phyloP scores from a whole-genome alignment of 2,888 invertebrate species.

The Tetropium fuscum region DNA sequence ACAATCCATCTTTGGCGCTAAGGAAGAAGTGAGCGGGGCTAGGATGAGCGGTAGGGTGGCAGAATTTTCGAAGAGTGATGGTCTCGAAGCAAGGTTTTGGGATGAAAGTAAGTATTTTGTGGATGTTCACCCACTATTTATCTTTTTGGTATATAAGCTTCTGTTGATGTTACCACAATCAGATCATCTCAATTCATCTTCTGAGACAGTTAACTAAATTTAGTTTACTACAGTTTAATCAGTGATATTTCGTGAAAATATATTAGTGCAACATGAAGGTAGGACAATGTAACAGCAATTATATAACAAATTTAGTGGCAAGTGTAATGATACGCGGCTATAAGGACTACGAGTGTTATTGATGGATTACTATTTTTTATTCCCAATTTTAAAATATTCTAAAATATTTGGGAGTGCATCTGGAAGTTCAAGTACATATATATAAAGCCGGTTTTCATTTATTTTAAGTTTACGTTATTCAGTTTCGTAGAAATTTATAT shows the following conservation, averaged over 20 bases:
- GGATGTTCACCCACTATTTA: conserved; percentile 59
- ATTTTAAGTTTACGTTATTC: too few relatives aligned
- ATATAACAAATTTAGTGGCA: not conserved
- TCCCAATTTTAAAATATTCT: not conserved
- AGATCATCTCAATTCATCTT: conserved; percentile 53
- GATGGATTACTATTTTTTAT: not conserved
- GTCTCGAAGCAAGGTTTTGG: conserved; percentile 58
- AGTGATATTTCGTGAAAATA: conserved; percentile 16
- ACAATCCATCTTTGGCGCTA: conserved; percentile 23
- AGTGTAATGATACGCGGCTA: not conserved
- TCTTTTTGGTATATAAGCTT: conserved; percentile 58
- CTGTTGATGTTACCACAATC: conserved; percentile 50
- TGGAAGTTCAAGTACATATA: too few relatives aligned
- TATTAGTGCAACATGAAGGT: conserved; percentile 44
- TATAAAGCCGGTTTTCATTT: too few relatives aligned
- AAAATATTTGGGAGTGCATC: too few relatives aligned
- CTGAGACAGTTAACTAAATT: conserved; percentile 14
- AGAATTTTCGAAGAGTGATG: conserved; percentile 50
- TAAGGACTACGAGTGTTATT: not conserved
- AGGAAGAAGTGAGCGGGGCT: conserved; percentile 31
- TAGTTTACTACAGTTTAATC: conserved; percentile 11
- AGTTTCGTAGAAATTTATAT: too few relatives aligned
- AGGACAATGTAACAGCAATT: conserved; percentile 23
- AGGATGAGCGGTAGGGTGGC: conserved; percentile 47
- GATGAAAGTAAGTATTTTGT: conserved; percentile 61